Conservation (phyloP, 2,888 invertebrate species). For the Eristalis tenax region DNA sequence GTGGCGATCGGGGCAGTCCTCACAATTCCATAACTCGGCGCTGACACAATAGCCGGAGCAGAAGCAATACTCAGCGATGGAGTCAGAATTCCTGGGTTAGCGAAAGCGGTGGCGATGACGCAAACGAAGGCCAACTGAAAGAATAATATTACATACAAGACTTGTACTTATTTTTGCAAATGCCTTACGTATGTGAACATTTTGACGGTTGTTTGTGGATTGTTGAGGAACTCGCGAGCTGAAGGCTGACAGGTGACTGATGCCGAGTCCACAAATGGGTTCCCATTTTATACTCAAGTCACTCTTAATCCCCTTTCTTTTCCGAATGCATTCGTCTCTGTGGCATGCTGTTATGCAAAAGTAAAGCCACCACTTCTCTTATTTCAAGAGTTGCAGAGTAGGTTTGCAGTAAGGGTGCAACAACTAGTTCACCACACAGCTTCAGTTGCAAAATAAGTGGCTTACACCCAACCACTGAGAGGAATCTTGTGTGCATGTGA, state of each 20-base stretch:
- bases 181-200: conserved; percentile 54
- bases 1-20: conserved; percentile 4
- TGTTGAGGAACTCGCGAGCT: not conserved
- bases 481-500: not conserved
- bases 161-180: not conserved
- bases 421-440: not conserved
- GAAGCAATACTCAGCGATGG: conserved; percentile 21
- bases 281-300: conserved; percentile 25
- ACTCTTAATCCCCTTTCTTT: not conserved
- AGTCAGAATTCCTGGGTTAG: conserved; percentile 33
- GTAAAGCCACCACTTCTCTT: not conserved
- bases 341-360: not conserved
- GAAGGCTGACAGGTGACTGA: conserved; percentile 43
- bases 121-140: conserved; percentile 29
- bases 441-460: not conserved
- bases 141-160: not conserved
- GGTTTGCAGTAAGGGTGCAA: not conserved
- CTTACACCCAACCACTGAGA: not conserved
- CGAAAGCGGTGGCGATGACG: conserved; percentile 19
- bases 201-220: not conserved
- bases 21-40: conserved; percentile 2
- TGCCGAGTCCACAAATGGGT: not conserved
- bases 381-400: not conserved
- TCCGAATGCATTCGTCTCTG: not conserved
- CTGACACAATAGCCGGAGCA: conserved; percentile 27